Conservation (phyloP, 2,113 vertebrate species). For the Hiodon tergisus region DNA sequence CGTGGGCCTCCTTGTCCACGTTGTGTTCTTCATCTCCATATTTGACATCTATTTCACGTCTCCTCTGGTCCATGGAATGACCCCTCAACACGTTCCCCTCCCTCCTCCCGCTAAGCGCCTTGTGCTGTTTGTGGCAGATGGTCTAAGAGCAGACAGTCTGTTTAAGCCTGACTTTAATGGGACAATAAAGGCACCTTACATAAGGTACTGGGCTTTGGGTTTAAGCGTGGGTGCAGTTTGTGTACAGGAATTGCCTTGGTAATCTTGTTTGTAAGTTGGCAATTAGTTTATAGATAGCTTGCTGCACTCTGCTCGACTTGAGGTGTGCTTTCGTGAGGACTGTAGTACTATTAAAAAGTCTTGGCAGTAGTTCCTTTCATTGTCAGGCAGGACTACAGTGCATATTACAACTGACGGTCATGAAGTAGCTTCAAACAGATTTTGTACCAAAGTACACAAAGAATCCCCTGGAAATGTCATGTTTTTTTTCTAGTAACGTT, state of each 20-base stretch:
- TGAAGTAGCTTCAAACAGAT: no score
- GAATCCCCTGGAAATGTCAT: not conserved
- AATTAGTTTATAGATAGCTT: no score
- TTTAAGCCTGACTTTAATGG: slow-evolving; percentile 60
- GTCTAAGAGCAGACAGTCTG: slow-evolving; percentile 81
- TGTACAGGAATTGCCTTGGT: not conserved
- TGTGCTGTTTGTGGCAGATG: slow-evolving; percentile 85
- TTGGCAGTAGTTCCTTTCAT: no score
- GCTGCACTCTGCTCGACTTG: no score
- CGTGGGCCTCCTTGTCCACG: slow-evolving; percentile 77
- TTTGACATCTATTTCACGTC: slow-evolving; percentile 99
- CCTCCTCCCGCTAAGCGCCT: slow-evolving; percentile 78
- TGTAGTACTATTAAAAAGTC: no score
- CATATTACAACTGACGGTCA: no score
- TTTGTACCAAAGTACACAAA: not conserved
- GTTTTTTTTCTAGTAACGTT: not conserved
- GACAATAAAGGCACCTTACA: slow-evolving; percentile 67
- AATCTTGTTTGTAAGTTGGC: not conserved
- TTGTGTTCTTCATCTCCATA: slow-evolving; percentile 87
- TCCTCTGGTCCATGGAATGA: slow-evolving; percentile 91
- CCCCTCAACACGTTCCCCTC: slow-evolving; percentile 67
- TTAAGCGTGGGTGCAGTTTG: not conserved
- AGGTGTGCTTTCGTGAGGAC: no score
- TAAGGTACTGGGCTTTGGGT: slow-evolving; percentile 64
- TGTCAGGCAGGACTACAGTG: no score